phyloP scores from a whole-genome alignment of 2,113 vertebrate genomes.

The Thoracochromis brauschi region DNA sequence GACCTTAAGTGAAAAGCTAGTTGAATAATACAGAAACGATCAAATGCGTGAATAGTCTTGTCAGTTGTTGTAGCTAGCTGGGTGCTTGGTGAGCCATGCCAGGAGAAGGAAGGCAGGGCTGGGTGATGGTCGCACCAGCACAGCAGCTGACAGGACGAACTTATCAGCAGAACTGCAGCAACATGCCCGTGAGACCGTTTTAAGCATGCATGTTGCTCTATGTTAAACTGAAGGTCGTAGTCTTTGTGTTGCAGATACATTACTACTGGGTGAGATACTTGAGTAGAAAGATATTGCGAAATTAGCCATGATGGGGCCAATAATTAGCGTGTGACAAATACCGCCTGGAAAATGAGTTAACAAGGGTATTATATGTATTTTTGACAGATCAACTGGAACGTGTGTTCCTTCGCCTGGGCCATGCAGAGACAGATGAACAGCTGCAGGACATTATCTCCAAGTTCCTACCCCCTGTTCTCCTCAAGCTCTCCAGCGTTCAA shows the following conservation, averaged over 20 bases:
- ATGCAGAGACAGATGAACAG: slow-evolving; percentile 97
- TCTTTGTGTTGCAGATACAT: background rate
- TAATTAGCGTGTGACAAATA: background rate
- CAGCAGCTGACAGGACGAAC: background rate
- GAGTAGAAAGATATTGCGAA: background rate
- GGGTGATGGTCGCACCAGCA: slow-evolving; percentile 16
- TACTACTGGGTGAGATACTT: background rate
- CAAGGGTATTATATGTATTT: background rate
- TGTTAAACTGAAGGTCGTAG: background rate
- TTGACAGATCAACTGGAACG: slow-evolving; percentile 92
- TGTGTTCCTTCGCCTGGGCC: slow-evolving; percentile 94
- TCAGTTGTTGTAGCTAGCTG: slow-evolving; percentile 34
- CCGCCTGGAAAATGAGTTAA: background rate
- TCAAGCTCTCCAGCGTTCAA: slow-evolving; percentile 95
- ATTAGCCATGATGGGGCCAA: background rate
- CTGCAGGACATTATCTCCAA: slow-evolving; percentile 97
- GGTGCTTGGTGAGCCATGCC: slow-evolving; percentile 13
- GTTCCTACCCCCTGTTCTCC: slow-evolving; percentile 94
- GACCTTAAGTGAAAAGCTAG: background rate
- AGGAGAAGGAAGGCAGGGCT: slow-evolving; percentile 6
- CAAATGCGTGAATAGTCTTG: slow-evolving; percentile 12
- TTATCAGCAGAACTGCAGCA: background rate
- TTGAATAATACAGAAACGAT: background rate
- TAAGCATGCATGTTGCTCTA: background rate
- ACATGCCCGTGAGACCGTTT: background rate